Conservation (phyloP, 2,797 vertebrate species). For the Falco rusticolus region DNA sequence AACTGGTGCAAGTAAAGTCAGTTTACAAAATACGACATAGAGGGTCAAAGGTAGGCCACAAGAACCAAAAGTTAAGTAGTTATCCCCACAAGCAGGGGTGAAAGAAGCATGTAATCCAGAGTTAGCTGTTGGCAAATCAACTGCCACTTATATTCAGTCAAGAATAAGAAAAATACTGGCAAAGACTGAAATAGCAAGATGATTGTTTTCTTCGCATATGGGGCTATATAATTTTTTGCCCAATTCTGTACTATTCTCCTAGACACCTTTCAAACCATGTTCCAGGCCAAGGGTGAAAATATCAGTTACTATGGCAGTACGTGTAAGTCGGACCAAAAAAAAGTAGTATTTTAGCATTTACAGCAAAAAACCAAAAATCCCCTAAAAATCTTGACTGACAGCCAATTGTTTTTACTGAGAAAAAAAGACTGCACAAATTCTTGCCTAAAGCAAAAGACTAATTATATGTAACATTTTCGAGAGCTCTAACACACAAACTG, state of each 20-base stretch:
- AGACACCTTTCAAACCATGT: not conserved
- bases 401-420: not conserved
- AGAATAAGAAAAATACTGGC: not conserved
- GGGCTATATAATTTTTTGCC: not conserved
- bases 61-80: not conserved
- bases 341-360: not conserved
- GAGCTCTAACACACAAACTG: not conserved
- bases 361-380: not conserved
- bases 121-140: not conserved
- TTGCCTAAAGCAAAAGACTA: not conserved
- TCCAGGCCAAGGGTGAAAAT: not conserved
- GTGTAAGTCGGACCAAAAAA: not conserved
- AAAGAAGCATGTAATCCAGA: not conserved
- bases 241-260: not conserved
- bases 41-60: not conserved
- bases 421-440: not conserved
- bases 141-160: not conserved
- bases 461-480: not conserved
- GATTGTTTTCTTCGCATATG: not conserved
- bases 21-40: not conserved
- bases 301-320: not conserved
- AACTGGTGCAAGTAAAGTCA: not conserved
- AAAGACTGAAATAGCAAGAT: not conserved
- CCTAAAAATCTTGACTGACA: not conserved
- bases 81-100: not conserved